Base-by-base conservation (phyloP, 2,888 invertebrate genomes). In the Meiosimyza decipiens region DNA sequence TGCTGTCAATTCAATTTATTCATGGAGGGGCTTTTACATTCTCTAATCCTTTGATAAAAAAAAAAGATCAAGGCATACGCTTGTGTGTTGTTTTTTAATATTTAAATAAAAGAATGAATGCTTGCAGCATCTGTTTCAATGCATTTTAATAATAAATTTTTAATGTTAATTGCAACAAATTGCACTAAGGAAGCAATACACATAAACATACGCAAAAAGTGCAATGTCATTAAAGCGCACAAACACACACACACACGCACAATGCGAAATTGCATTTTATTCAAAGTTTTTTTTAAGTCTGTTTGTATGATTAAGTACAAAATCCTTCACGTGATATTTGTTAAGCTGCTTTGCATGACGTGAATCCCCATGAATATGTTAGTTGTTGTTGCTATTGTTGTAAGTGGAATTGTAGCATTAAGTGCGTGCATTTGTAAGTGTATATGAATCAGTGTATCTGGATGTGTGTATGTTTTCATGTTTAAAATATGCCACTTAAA, bases 401-500 rank as follows among this genome's bases (percentile, higher is more conserved):
- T 47, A 40, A 11, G 28, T 57, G 57, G 15, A 57, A 9, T 28
- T 57, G 28, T 28, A 57, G 15, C 11, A 28, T 28, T 28, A 15
- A 28, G 54, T 52, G 18, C 67, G 22, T 51, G 51, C 40, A 7
- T 63, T n/a, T 15, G 40, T 40, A 51, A 50, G 55, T 16, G 16
- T 66, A 47, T 15, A 33, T 64, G 9, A 40, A 40, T 9, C 40
- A 40, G 40, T 40, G 40, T 40, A 40, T 28, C 28, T 28, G 40
- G 1, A 40, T 40, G 2, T 40, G 9, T 40, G 40, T 40, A 40
- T 40, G 40, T 69, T 28, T 52, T 51, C 51, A 51, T 51, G 22
- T 68, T 22, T 62, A 62, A 62, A 62, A 62, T 62, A 62, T 64
- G 50, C 50, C 64, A 51, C 64, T 64, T 64, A 64, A 64, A 51